phyloP scores from a whole-genome alignment of 2,113 vertebrate genomes.

The Rhynchomys soricoides region DNA sequence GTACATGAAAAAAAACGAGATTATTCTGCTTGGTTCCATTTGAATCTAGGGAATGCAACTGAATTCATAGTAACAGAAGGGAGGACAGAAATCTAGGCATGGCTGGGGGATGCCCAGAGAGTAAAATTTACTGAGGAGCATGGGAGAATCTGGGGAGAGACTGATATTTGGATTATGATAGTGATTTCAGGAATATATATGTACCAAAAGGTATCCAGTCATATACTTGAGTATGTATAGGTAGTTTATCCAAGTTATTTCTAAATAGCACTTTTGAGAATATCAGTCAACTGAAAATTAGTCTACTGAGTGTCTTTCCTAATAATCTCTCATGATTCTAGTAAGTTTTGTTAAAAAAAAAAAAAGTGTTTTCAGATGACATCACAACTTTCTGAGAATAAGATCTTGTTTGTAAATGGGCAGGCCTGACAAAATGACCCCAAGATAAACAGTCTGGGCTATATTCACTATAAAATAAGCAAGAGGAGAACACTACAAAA shows the following conservation, averaged over 20 bases:
- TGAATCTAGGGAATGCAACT: neutral
- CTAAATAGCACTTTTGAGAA: neutral
- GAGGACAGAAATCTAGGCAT: too few relatives aligned
- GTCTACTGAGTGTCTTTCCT: rapidly evolving
- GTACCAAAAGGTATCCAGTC: neutral
- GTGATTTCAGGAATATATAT: neutral
- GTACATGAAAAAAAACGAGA: neutral
- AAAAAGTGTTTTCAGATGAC: neutral
- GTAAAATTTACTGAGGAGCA: neutral
- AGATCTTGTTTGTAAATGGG: neutral
- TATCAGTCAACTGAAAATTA: neutral
- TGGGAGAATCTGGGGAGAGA: too few relatives aligned
- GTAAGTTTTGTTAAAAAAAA: neutral
- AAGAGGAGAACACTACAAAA: neutral
- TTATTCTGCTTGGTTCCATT: neutral
- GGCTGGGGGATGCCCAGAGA: too few relatives aligned
- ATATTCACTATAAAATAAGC: neutral
- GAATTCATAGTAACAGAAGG: neutral
- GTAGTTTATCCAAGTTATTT: neutral
- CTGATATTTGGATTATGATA: neutral
- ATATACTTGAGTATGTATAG: neutral
- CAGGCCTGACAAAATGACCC: neutral
- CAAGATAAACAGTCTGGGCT: neutral
- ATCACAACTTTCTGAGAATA: neutral
- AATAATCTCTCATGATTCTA: neutral